Evolutionary conservation across 2,797 vertebrate species (phyloP).

Genomic region (Hafferia zeledoni): DNA sequence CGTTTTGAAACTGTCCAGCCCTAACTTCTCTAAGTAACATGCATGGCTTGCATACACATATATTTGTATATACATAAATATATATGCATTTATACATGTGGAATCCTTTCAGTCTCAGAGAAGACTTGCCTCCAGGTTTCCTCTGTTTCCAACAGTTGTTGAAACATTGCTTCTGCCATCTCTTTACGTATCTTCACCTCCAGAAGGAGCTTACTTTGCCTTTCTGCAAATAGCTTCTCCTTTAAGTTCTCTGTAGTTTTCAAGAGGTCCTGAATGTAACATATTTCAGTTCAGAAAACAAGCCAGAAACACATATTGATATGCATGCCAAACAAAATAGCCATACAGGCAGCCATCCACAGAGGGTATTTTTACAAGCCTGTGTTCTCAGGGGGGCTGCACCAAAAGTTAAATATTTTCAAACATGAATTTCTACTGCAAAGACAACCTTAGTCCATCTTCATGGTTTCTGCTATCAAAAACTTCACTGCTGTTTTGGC

Average conservation of each 20-base stretch:
- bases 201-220: conserved; percentile 82
- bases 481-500: not conserved
- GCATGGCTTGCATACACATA: not conserved
- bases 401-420: not conserved
- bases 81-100: not conserved
- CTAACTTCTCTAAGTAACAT: not conserved
- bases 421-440: not conserved
- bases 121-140: conserved; percentile 80
- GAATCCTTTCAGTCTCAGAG: not conserved
- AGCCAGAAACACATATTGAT: not conserved
- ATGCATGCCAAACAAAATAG: not conserved
- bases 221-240: conserved; percentile 81
- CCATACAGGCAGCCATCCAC: not conserved
- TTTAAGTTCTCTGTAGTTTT: conserved; percentile 81
- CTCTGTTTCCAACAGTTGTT: conserved; percentile 86
- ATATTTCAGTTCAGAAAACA: not conserved
- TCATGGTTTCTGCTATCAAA: not conserved
- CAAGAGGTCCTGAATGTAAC: conserved; percentile 80
- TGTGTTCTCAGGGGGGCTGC: not conserved
- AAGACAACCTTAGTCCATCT: not conserved
- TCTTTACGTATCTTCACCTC: conserved; percentile 91
- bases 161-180: conserved; percentile 91
- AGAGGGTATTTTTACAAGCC: not conserved
- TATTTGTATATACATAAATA: too few relatives aligned
- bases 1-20: not conserved